Conservation (phyloP, 1,140 invertebrate species). For the Drosophila willistoni region DNA sequence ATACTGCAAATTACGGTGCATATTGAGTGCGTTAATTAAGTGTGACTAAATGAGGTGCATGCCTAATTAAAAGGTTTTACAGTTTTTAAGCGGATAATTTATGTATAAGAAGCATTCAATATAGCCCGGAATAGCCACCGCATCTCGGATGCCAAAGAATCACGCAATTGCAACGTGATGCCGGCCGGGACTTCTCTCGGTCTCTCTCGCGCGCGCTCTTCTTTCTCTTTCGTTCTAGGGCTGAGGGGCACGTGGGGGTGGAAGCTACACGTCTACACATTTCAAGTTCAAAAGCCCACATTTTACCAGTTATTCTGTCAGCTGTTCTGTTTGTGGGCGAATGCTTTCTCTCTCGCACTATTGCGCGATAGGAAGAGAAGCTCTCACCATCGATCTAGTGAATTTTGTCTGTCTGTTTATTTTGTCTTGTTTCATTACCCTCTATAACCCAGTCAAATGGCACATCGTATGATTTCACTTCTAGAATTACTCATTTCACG, state of each 20-base stretch:
- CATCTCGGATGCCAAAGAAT: conserved; percentile 16
- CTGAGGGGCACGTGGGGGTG: not conserved
- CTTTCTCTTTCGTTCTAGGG: conserved; percentile 17
- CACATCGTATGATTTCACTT: conserved; percentile 5
- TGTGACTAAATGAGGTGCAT: not conserved
- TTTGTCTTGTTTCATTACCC: not conserved
- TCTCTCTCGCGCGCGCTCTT: not conserved
- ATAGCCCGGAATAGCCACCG: not conserved
- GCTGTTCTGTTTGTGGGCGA: not conserved
- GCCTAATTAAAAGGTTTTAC: not conserved
- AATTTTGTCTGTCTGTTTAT: conserved; percentile 1
- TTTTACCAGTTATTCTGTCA: conserved; percentile 3
- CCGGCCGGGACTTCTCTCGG: conserved; percentile 13
- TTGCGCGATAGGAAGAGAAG: not conserved
- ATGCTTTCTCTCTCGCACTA: not conserved
- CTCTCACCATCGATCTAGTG: not conserved
- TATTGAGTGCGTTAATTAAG: not conserved
- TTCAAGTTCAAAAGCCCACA: conserved; percentile 43
- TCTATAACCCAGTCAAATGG: not conserved
- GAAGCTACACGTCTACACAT: conserved; percentile 16
- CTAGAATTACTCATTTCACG: not conserved
- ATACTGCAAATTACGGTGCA: not conserved
- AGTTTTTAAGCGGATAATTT: not conserved
- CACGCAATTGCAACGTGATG: conserved; percentile 69
- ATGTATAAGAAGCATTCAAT: not conserved